Evolutionary conservation across 1,140 invertebrate species (phyloP).

Genomic region (Diorhabda carinulata): DNA sequence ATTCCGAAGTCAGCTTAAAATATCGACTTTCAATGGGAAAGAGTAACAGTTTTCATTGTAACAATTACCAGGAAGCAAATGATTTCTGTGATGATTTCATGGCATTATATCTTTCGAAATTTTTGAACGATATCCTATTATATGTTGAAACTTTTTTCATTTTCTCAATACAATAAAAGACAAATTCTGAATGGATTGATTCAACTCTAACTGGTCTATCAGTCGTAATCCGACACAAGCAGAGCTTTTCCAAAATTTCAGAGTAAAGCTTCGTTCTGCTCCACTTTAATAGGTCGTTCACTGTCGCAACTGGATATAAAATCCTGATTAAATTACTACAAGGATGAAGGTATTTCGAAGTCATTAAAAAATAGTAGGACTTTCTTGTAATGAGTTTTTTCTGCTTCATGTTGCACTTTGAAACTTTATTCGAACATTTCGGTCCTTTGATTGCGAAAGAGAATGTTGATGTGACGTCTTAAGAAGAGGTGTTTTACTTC

Average conservation of each 20-base stretch:
- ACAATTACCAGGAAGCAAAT: no score
- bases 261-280: conserved; percentile 26
- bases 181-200: no score
- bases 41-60: no score
- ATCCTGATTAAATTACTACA: conserved; percentile 33
- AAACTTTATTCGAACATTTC: conserved; percentile 7
- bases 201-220: not conserved
- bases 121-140: no score
- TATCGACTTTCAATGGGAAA: no score
- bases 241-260: conserved; percentile 19
- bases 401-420: conserved; percentile 6
- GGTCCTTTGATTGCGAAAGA: not conserved
- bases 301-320: conserved; percentile 33
- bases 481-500: no score
- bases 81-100: no score
- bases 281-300: conserved; percentile 28
- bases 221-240: conserved; percentile 11
- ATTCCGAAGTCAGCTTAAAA: no score
- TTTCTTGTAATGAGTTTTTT: conserved; percentile 15
- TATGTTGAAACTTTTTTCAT: no score
- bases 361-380: conserved; percentile 22
- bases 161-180: no score
- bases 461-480: not conserved
- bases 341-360: conserved; percentile 27
- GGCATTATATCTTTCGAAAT: no score